Base-by-base conservation (phyloP, 2,797 vertebrate genomes). In the Heterohyrax brucei region DNA sequence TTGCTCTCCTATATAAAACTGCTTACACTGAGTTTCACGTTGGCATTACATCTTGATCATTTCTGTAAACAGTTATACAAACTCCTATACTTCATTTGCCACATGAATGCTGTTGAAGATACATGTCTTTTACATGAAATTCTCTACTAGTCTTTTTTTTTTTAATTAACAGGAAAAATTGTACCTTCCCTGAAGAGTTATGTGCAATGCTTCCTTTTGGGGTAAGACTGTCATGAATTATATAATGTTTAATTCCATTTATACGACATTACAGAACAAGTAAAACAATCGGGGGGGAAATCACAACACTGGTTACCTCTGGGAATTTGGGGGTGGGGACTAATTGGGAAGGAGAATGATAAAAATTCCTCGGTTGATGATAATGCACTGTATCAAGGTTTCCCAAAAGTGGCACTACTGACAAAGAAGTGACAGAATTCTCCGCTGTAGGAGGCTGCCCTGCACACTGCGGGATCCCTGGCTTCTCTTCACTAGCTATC, bases 401-500 rank as follows among this genome's bases (percentile, higher is more conserved):
- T 66, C 84, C 81, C 64, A 46, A 59, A 61, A 7, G 10, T 5
- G 28, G n/a, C 59, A 70, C 48, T 30, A 24, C 1, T 61, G 68
- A 89, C 61, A 81, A 76, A 88, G 33, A 66, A 84, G 0, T 68
- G 64, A 68, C 12, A 18, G n/a, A 33, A 70, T 18, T 70, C 68
- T 70, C 33, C 33, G 30, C 3, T 33, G 68, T 70, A 14, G n/a
- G 53, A 4, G 30, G 30, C n/a, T 70, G n/a, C 19, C n/a, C n/a
- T 70, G n/a, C 19, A 84, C 72, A 80, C 30, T 16, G 28, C 5
- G 46, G 73, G 24, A 30, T 39, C 44, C 24, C 56, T 30, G 30
- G 14, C 86, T 6, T 77, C 68, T 56, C 86, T 62, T 89, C 39
- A 80, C 78, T 73, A 96, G 86, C 76, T 80, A 59, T 91, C 78